Base-by-base conservation (phyloP, 2,797 vertebrate species). In the Crocodylus rhombifer region DNA sequence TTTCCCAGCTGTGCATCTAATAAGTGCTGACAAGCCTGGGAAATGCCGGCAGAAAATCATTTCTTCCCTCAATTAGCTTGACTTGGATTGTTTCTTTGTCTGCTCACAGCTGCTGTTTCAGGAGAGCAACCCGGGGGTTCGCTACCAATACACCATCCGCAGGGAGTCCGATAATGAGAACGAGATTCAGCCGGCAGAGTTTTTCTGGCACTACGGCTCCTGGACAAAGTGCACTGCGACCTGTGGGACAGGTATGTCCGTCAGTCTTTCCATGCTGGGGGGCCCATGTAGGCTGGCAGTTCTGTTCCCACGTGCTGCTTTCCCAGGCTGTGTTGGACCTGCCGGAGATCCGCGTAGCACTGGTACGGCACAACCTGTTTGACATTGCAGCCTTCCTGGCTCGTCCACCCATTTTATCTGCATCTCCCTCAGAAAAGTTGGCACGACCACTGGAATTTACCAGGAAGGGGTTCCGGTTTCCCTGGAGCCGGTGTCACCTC, bases 111-210 rank as follows among this genome's bases (percentile, higher is more conserved):
- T 99, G 91, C 98, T 99, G 69, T 99, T 99, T 86, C 99, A 99
- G 97, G 99, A 99, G 96, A 98, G 97, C 63, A 99, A 99, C 95
- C 99, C 99, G 0, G 99, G 99, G 0, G 98, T 99, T 64, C 97
- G 98, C n/a, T 99, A 99, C 28, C 98, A 99, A 95, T 99, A 99
- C 98, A 99, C 99, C 60, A 97, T 99, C 96, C 99, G 97, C 80
- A 98, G 96, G 93, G 97, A 98, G 0, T 83, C 97, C 0, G 97
- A 98, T 1, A 89, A 94, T 1, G 95, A 94, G 4, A 96, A 98
- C 2, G 77, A 97, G 77, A 79, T 92, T 1, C 88, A 67, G 8
- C 90, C 86, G 0, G 94, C 98, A 0, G 96, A 98, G 88, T 99
- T 99, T 98, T 98, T 98, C 85, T 99, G 99, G 99, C 98, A 98